Conservation (phyloP, 2,888 invertebrate genomes). For the Polietes domitor region DNA sequence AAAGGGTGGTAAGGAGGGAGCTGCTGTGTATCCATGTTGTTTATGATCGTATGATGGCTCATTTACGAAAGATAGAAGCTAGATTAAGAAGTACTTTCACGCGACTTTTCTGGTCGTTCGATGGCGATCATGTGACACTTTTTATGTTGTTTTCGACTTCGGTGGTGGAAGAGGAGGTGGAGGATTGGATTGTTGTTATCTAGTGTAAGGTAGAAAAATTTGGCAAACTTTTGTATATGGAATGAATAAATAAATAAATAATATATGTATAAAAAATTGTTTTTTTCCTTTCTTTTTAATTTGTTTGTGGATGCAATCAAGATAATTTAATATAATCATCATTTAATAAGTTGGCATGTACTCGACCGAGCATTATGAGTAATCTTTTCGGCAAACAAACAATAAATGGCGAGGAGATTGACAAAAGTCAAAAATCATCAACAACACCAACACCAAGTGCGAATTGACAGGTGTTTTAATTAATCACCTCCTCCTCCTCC, state of each 20-base stretch:
- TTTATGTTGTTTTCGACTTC: not conserved
- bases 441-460: constrained; percentile 8
- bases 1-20: not conserved
- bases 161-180: not conserved
- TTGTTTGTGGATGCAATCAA: too few relatives aligned
- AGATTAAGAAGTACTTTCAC: constrained; percentile 43
- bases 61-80: constrained; percentile 28
- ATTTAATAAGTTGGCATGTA: not conserved
- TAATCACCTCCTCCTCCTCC: constrained; percentile 27
- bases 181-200: constrained; percentile 12
- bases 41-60: constrained; percentile 40
- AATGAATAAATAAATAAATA: constrained; percentile 13
- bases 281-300: too few relatives aligned
- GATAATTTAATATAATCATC: constrained; percentile 29
- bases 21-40: not conserved
- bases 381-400: not conserved
- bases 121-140: constrained; percentile 54
- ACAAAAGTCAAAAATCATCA: not conserved
- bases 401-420: not conserved
- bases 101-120: constrained; percentile 43
- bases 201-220: not conserved
- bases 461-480: constrained; percentile 61
- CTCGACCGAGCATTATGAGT: not conserved
- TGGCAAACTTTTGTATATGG: constrained; percentile 5
- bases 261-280: too few relatives aligned